Conservation (phyloP, 2,888 invertebrate genomes). For the Andrena chrysosceles region DNA sequence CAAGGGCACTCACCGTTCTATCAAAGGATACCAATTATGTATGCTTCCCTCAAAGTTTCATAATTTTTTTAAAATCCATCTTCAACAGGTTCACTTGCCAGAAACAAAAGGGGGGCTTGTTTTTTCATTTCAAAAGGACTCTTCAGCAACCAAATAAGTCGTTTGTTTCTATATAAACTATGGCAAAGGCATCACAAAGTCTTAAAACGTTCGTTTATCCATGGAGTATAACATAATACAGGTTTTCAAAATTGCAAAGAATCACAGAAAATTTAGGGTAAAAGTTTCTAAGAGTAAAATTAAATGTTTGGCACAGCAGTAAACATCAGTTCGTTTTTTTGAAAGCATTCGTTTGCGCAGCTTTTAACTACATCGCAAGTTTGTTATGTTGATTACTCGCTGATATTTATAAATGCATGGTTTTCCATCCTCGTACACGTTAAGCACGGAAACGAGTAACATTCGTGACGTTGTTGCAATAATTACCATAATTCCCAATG, state of each 20-base stretch:
- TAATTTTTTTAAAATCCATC: no score
- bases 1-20: no score
- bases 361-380: conserved; percentile 2
- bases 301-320: background rate
- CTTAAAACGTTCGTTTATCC: background rate
- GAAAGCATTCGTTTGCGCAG: conserved; percentile 5
- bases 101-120: no score
- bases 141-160: no score
- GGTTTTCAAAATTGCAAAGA: background rate
- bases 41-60: no score
- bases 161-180: background rate
- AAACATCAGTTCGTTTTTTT: conserved; percentile 13
- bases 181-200: background rate
- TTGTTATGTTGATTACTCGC: background rate
- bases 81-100: no score
- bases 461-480: background rate
- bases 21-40: background rate
- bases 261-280: background rate
- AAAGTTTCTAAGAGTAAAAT: background rate
- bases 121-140: no score
- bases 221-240: background rate
- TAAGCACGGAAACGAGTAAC: conserved; percentile 31
- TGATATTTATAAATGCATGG: conserved; percentile 40
- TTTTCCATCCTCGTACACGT: conserved; percentile 59
- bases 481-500: conserved; percentile 10